Base-by-base conservation (phyloP, 2,888 invertebrate genomes). In the Omphaloscelis lunosa region DNA sequence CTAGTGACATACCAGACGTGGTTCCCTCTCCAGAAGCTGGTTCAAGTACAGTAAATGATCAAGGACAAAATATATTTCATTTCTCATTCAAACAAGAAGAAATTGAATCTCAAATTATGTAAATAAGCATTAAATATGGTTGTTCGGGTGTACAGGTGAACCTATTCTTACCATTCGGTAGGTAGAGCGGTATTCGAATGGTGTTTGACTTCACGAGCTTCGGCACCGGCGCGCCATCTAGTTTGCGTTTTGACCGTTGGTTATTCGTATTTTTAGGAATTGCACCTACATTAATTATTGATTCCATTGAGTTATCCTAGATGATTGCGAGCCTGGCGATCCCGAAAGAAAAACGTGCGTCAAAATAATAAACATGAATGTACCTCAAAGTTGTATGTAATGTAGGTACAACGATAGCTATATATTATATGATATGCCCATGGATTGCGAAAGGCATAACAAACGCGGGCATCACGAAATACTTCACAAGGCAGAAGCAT, bases 21-120 rank as follows among this genome's bases (percentile, higher is more conserved):
- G 68, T 76, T 59, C 75, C 70, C 58, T 75, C 77, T 39, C 77
- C 77, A 68, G 69, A 69, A 59, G 27, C 69, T 69, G 27, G 39
- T 20, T 41, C 59, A 39, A 61, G 39, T 71, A 69, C 20, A 34
- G 39, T 58, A 7, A 68, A 58, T n/a, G 58, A 68, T n/a, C 58
- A 58, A 58, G 61, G 59, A 27, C 69, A 69, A 61, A 59, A 69
- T 59, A 27, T 69, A 8, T 69, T 61, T 61, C 2, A 69, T 39
- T 69, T 39, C 27, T 15, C 59, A 12, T 69, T 69, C n/a, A 69
- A 69, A 69, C 39, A 69, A 61, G 69, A 69, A 69, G 69, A 69
- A 39, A 58, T n/a, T 17, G 34, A 34, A 68, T 58, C n/a, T 39
- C 20, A 58, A 58, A 58, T n/a, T 34, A 23, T 29, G 15, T 29